Conservation (phyloP, 1,140 invertebrate species). For the Drosophila triauraria region DNA sequence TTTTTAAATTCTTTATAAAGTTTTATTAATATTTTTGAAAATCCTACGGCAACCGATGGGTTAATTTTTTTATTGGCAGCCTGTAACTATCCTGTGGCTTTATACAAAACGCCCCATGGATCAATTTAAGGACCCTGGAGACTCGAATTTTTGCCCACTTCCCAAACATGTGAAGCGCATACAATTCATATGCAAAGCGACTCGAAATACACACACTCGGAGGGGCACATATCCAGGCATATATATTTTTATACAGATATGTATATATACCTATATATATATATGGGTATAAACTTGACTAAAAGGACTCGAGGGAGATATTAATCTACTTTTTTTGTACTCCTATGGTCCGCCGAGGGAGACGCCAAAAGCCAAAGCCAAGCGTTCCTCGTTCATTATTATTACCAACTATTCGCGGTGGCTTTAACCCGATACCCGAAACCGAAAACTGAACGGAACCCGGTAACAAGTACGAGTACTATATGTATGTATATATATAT, state of each 20-base stretch:
- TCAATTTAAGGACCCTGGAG: background rate
- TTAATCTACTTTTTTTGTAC: slow-evolving; percentile 68
- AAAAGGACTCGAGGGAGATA: slow-evolving; percentile 82
- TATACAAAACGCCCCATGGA: background rate
- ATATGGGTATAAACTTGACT: slow-evolving; percentile 71
- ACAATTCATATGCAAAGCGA: slow-evolving; percentile 73
- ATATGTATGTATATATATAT: background rate
- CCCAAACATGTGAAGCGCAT: slow-evolving; percentile 58
- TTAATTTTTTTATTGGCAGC: background rate
- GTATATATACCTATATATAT: slow-evolving; percentile 10
- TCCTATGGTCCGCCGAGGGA: slow-evolving; percentile 16
- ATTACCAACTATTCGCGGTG: slow-evolving; percentile 79
- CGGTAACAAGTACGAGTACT: slow-evolving; percentile 13
- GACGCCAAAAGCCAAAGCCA: slow-evolving; percentile 62
- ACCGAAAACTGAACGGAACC: slow-evolving; percentile 73
- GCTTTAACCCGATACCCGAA: slow-evolving; percentile 76
- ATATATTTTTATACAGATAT: slow-evolving; percentile 5
- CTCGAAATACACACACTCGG: slow-evolving; percentile 9
- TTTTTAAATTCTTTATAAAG: no score
- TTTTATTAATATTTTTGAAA: no score
- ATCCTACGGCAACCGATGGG: background rate
- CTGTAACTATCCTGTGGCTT: background rate
- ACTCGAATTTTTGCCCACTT: background rate
- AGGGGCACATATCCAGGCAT: background rate
- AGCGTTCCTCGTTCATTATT: slow-evolving; percentile 74